A percentile compares a stretch with the other conserved stretches of the same genome.
phyloP scores from a whole-genome alignment of 2,797 vertebrate genomes.

The Neosilurus mollespiculum region DNA sequence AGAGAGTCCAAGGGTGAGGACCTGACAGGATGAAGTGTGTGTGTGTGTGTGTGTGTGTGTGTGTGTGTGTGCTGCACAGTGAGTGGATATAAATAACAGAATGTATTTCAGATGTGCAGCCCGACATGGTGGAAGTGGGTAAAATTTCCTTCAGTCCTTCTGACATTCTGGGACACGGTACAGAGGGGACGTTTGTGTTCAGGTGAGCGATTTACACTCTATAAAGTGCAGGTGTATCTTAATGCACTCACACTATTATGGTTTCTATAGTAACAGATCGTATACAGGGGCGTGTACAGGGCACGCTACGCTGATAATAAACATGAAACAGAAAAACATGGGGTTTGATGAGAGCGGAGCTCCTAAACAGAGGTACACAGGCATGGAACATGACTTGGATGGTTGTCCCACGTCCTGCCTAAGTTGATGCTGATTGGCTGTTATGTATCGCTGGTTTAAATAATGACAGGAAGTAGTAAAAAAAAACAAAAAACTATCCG shows the following conservation, averaged over 20 bases:
- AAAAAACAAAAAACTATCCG: no score
- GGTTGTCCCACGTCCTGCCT: no score
- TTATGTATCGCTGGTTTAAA: no score
- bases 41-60: neutral
- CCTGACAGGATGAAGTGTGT: neutral
- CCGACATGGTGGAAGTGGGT: conserved; percentile 80
- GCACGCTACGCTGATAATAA: neutral
- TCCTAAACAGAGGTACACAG: no score
- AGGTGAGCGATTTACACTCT: conserved; percentile 7
- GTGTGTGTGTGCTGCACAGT: neutral
- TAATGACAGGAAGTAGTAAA: no score
- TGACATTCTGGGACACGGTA: conserved; percentile 87
- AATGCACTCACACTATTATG: no score
- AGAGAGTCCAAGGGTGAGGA: conserved; percentile 42
- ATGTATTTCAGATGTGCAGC: conserved; percentile 60
- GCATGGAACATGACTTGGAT: no score
- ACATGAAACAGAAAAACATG: neutral
- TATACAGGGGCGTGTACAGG: neutral
- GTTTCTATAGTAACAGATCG: neutral
- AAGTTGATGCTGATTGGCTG: no score
- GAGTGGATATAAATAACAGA: neutral
- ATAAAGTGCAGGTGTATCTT: no score
- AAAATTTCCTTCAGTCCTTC: conserved; percentile 88
- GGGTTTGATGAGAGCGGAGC: no score
- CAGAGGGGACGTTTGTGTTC: conserved; percentile 93